A percentile compares a stretch with the other conserved stretches of the same genome.
Evolutionary conservation across 2,888 invertebrate genomes (phyloP).

Genomic region (Xanthorhoe spadicearia): DNA sequence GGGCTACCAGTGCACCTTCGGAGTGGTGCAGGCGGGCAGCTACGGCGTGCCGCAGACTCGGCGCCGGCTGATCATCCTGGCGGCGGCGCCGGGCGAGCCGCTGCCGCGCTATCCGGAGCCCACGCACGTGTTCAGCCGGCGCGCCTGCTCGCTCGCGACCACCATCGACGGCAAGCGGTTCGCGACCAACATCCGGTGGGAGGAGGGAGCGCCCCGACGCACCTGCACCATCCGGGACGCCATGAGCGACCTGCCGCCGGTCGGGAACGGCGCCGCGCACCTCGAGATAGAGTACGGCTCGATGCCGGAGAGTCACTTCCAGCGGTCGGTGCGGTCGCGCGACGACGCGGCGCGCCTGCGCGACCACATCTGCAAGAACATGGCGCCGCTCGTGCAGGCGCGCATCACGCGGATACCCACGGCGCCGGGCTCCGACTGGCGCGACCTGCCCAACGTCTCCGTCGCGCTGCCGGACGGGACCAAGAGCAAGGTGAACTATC

Average conservation of each 20-base stretch:
- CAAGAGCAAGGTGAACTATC: conserved; percentile 77
- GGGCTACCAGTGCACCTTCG: conserved; percentile 95
- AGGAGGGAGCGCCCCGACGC: conserved; percentile 89
- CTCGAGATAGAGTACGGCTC: conserved; percentile 89
- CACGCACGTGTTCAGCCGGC: conserved; percentile 89
- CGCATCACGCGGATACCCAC: conserved; percentile 91
- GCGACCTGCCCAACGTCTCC: conserved; percentile 92
- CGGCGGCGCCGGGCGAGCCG: conserved; percentile 90
- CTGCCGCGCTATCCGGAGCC: conserved; percentile 92
- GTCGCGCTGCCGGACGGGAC: conserved; percentile 89
- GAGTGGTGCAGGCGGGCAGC: conserved; percentile 93
- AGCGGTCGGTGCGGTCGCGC: conserved; percentile 87
- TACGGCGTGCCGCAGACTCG: conserved; percentile 94
- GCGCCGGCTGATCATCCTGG: conserved; percentile 90
- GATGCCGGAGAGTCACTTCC: conserved; percentile 90
- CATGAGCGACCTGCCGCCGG: conserved; percentile 91
- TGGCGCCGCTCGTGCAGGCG: conserved; percentile 91
- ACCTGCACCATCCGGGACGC: conserved; percentile 92
- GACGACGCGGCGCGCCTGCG: conserved; percentile 83
- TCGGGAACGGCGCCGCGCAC: conserved; percentile 88
- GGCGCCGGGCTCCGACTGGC: conserved; percentile 92
- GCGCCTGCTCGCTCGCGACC: conserved; percentile 85
- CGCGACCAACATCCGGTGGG: conserved; percentile 85
- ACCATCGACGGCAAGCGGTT: conserved; percentile 79
- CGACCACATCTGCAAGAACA: conserved; percentile 94